Base-by-base conservation (phyloP, 1,140 invertebrate genomes). In the Proctacanthus coquilletti region DNA sequence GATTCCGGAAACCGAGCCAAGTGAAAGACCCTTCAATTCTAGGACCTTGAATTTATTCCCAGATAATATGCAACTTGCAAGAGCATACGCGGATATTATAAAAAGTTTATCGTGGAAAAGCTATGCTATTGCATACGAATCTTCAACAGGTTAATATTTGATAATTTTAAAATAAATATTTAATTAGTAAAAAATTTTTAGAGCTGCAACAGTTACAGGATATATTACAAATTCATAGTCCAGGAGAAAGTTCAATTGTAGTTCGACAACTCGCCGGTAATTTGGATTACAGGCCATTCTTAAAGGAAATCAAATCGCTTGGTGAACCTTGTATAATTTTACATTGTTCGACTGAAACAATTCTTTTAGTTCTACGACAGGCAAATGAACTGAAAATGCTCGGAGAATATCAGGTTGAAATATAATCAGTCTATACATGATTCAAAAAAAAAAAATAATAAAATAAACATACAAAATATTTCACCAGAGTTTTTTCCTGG, bases 121-220 rank as follows among this genome's bases (percentile, higher is more conserved):
- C 40, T 92, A 82, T 46, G 79, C 80, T 0, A 72, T 86, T 11
- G 62, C 92, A 15, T 92, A 91, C 52, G 81, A 92, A 53, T 69
- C 76, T 32, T 75, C 84, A 38, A 76, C 76, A 30, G 68, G 67
- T 69, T 50, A 51, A 52, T 56, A 4, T 17, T 32, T 6, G 5
- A 32, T 13, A 5, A 32, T 32, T 32, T 32, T 32, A 32, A 13
- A 5, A 9, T 29, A 13, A 20, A 36, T 9, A 20, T 25, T 21
- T 15, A 9, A 21, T 36, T 5, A 6, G 5, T 30, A 6, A 37
- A 21, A n/a, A 13, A 4, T 41, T 32, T 38, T 27, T 30, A 71
- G 77, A 83, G 53, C 61, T 95, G 3, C 72, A 86, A 31, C 70
- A 84, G 34, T 64, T 93, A 11, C 84, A 92, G 61, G 80, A 84